Conservation (phyloP, 1,140 invertebrate genomes). For the Brachionus paranguensis region DNA sequence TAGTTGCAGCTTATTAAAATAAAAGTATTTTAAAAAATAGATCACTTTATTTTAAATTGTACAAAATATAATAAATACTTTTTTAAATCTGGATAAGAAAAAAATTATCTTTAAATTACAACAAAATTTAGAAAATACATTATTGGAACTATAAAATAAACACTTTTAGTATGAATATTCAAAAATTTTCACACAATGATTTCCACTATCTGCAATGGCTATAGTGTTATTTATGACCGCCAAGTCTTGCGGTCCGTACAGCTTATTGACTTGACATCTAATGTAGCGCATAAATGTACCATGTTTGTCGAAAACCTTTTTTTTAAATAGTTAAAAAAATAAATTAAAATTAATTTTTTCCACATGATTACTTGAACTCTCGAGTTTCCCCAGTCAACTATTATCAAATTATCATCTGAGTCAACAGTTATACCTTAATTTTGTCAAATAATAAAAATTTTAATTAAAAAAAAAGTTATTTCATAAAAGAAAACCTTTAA, state of each 20-base stretch:
- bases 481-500: no score
- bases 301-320: slow-evolving; percentile 60
- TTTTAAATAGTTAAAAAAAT: not conserved
- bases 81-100: not conserved
- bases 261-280: slow-evolving; percentile 58
- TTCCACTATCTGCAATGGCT: slow-evolving; percentile 61
- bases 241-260: slow-evolving; percentile 62
- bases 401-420: slow-evolving; percentile 59
- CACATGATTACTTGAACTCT: slow-evolving; percentile 57
- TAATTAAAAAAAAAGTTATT: no score
- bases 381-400: slow-evolving; percentile 62
- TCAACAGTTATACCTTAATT: slow-evolving; percentile 56
- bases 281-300: slow-evolving; percentile 61
- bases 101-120: not conserved
- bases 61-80: not conserved
- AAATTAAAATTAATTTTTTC: not conserved
- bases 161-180: slow-evolving; percentile 55
- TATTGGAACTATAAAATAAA: not conserved
- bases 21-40: not conserved
- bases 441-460: no score
- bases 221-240: slow-evolving; percentile 57
- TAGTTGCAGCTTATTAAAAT: not conserved
- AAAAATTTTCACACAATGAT: slow-evolving; percentile 62
- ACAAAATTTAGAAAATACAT: not conserved
- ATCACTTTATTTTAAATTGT: not conserved